A percentile compares a stretch with the other conserved stretches of the same genome.
Conservation (phyloP, 2,888 invertebrate species). For the Drymonia ruficornis region DNA sequence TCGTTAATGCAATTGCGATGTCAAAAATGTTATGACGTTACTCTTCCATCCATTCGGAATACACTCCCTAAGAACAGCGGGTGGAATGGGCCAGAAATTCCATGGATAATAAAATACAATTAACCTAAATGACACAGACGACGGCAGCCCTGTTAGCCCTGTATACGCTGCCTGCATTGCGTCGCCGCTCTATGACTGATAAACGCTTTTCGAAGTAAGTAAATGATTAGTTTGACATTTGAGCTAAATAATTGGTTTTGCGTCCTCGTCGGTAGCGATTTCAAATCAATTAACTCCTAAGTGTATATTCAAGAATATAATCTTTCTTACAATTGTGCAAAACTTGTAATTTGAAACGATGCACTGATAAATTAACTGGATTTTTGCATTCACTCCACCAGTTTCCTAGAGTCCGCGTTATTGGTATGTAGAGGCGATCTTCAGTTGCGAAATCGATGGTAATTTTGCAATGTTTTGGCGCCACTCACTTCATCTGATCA, state of each 20-base stretch:
- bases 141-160: not conserved
- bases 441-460: conserved; percentile 3
- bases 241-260: not conserved
- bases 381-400: conserved; percentile 2
- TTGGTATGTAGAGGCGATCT: conserved; percentile 2
- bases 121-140: too few relatives aligned
- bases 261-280: not conserved
- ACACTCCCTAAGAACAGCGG: too few relatives aligned
- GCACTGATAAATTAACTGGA: not conserved
- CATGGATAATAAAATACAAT: too few relatives aligned
- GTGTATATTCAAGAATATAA: not conserved
- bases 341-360: not conserved
- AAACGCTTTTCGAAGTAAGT: too few relatives aligned
- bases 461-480: conserved; percentile 1
- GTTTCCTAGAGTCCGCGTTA: not conserved
- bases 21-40: too few relatives aligned
- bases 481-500: not conserved
- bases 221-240: too few relatives aligned
- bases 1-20: too few relatives aligned
- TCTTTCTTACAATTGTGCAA: not conserved
- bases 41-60: too few relatives aligned
- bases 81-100: too few relatives aligned
- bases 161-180: too few relatives aligned
- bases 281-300: not conserved
- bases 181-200: too few relatives aligned